These are phyloP conservation scores for Parnassius apollo DNA, from an alignment of 2,888 invertebrate genomes.

Conservation along the genomic window DNA sequence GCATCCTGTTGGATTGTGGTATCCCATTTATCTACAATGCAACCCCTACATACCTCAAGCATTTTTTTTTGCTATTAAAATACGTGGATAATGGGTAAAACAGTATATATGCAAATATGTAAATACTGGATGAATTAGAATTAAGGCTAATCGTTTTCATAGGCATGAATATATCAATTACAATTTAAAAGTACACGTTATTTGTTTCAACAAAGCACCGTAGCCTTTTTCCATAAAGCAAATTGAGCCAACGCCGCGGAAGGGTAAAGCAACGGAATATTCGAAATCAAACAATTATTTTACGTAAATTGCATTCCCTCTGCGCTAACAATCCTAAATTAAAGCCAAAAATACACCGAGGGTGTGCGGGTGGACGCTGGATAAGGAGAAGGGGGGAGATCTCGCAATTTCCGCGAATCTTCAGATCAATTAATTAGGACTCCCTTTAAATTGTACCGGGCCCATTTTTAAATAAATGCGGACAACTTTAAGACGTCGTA, in stretches of 20 bases:
- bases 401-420: conserved; percentile 71
- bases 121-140: too few relatives aligned
- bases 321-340: conserved; percentile 78
- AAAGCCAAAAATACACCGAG: conserved; percentile 73
- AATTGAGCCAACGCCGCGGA: conserved; percentile 49
- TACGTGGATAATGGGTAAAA: too few relatives aligned
- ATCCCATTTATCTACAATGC: too few relatives aligned
- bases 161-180: conserved; percentile 1
- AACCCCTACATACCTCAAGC: too few relatives aligned
- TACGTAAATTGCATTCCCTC: conserved; percentile 79
- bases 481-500: conserved; percentile 25
- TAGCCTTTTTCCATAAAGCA: conserved; percentile 47
- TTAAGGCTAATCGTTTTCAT: not conserved
- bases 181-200: not conserved
- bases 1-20: too few relatives aligned
- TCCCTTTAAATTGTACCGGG: conserved; percentile 65
- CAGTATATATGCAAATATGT: too few relatives aligned
- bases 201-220: conserved; percentile 13
- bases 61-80: too few relatives aligned
- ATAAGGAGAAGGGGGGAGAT: conserved; percentile 32
- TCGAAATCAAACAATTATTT: conserved; percentile 79
- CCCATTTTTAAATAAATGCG: conserved; percentile 50
- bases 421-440: conserved; percentile 78
- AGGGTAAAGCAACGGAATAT: conserved; percentile 54
- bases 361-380: conserved; percentile 28